phyloP scores from a whole-genome alignment of 1,140 invertebrate species.

The Pseudomyrmex concolor region DNA sequence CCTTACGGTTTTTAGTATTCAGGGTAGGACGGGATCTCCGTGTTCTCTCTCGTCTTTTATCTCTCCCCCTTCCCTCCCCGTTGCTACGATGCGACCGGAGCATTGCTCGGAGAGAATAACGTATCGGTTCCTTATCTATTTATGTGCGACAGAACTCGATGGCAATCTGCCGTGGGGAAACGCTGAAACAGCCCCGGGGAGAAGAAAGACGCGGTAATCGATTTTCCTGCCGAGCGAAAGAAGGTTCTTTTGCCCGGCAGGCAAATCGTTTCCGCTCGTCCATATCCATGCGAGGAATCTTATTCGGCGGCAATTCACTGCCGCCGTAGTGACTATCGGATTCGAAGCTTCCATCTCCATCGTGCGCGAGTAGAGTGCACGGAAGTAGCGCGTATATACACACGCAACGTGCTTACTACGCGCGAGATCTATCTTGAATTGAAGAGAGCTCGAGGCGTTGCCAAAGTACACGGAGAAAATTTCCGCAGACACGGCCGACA shows the following conservation, averaged over 20 bases:
- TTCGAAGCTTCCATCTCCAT: conserved; percentile 17
- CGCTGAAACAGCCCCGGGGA: conserved; percentile 63
- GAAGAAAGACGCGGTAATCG: conserved; percentile 73
- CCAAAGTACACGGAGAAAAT: not conserved
- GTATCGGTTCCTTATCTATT: conserved; percentile 78
- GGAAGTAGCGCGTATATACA: not conserved
- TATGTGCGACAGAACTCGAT: conserved; percentile 77
- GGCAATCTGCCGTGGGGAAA: conserved; percentile 69
- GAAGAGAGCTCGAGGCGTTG: conserved; percentile 15
- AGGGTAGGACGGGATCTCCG: conserved; percentile 46
- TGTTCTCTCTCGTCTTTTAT: conserved; percentile 59
- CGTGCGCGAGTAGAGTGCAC: not conserved
- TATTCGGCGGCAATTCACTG: conserved; percentile 66
- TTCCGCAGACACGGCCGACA: not conserved
- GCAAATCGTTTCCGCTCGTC: conserved; percentile 73
- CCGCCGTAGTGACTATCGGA: conserved; percentile 41
- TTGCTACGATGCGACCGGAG: conserved; percentile 18
- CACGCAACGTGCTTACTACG: not conserved
- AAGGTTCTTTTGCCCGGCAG: conserved; percentile 64
- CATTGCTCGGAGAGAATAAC: conserved; percentile 71
- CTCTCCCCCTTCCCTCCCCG: not conserved
- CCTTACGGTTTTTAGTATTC: conserved; percentile 40
- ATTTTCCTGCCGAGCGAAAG: conserved; percentile 72
- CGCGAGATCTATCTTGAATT: conserved; percentile 31
- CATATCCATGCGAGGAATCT: conserved; percentile 67